A percentile compares a stretch with the other conserved stretches of the same genome.
Conservation (phyloP, 2,797 vertebrate genomes). For the Pangasius krempfi region DNA sequence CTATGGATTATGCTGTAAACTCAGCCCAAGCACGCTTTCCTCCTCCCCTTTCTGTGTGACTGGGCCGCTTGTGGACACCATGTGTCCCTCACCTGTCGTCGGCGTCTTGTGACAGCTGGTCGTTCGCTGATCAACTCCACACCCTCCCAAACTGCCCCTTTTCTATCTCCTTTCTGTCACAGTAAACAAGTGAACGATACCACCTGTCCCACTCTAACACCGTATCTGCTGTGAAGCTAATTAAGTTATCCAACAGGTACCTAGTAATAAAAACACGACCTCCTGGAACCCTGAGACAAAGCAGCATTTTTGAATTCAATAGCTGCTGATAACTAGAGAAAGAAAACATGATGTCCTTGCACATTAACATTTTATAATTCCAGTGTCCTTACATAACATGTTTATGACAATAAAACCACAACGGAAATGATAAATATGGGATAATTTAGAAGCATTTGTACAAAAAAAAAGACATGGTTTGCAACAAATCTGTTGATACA, state of each 20-base stretch:
- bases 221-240: slow-evolving; percentile 44
- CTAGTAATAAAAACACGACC: slow-evolving; percentile 22
- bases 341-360: neutral
- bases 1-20: slow-evolving; percentile 21
- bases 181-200: slow-evolving; percentile 28
- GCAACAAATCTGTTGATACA: neutral
- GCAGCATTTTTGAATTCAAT: neutral
- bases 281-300: neutral
- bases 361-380: neutral
- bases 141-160: neutral
- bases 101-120: slow-evolving; percentile 52
- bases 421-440: neutral
- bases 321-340: neutral
- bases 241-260: slow-evolving; percentile 50
- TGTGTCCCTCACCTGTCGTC: slow-evolving; percentile 57
- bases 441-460: neutral
- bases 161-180: neutral
- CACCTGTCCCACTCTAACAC: slow-evolving; percentile 50
- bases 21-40: neutral
- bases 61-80: slow-evolving; percentile 30
- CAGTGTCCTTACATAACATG: neutral
- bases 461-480: neutral
- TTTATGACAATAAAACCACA: neutral
- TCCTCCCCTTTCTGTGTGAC: neutral
- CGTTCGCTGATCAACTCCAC: slow-evolving; percentile 6